These are phyloP conservation scores for Amia ocellicauda DNA, from an alignment of 2,113 vertebrate species.

Conservation along the genomic window DNA sequence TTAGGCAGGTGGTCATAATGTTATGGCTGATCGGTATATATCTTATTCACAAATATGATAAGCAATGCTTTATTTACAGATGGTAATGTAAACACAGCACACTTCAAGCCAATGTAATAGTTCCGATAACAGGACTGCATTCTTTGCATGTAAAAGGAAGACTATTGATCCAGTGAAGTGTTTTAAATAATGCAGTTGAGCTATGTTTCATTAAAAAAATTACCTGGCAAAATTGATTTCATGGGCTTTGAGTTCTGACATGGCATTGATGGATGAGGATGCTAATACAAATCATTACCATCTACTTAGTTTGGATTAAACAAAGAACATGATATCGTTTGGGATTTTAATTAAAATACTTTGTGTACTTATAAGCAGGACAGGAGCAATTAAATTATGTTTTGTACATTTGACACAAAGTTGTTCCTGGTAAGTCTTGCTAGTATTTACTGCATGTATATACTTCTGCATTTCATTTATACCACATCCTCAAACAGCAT, in stretches of 20 bases:
- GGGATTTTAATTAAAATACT: constrained; percentile 12
- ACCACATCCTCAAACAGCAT: too few relatives aligned
- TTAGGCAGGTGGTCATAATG: too few relatives aligned
- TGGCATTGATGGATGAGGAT: constrained; percentile 31
- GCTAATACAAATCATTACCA: constrained; percentile 32
- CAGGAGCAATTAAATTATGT: background rate
- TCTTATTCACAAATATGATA: too few relatives aligned
- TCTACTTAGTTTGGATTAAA: constrained; percentile 27
- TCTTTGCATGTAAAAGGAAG: constrained; percentile 7
- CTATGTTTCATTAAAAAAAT: constrained; percentile 53
- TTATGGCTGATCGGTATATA: too few relatives aligned
- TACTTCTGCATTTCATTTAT: too few relatives aligned
- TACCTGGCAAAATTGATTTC: constrained; percentile 43
- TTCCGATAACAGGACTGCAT: constrained; percentile 8
- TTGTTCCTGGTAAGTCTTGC: constrained; percentile 19
- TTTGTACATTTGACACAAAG: background rate
- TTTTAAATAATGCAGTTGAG: constrained; percentile 42
- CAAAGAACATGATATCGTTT: constrained; percentile 16
- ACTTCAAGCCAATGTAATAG: too few relatives aligned
- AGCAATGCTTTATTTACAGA: too few relatives aligned
- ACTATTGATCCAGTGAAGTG: constrained; percentile 33
- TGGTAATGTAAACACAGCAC: too few relatives aligned
- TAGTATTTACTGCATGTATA: too few relatives aligned
- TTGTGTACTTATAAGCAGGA: constrained; percentile 7
- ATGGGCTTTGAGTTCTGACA: constrained; percentile 30